Conservation (phyloP, 1,140 invertebrate genomes). For the Sitobion miscanthi region DNA sequence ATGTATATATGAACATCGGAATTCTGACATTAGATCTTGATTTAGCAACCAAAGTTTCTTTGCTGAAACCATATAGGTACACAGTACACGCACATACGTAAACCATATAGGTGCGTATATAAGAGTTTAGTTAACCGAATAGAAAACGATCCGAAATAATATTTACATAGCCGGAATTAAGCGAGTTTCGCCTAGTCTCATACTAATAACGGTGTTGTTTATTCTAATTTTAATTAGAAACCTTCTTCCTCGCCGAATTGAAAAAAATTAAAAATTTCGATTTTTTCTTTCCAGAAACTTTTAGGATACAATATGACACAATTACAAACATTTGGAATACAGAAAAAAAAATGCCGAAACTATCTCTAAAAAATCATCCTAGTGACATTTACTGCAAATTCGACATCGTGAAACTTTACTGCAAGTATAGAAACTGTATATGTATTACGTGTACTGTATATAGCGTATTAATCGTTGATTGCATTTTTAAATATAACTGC, state of each 20-base stretch:
- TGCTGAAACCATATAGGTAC: not conserved
- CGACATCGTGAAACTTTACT: not conserved
- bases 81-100: not conserved
- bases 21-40: slow-evolving; percentile 22
- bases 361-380: not conserved
- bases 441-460: too few relatives aligned
- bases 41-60: slow-evolving; percentile 5
- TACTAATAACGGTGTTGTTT: not conserved
- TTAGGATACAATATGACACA: not conserved
- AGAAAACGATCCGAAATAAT: not conserved
- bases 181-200: not conserved
- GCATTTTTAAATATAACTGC: not conserved
- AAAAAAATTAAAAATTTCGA: not conserved
- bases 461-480: not conserved
- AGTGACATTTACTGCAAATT: not conserved
- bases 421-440: not conserved
- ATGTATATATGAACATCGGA: not conserved
- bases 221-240: not conserved
- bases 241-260: not conserved
- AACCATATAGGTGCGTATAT: not conserved
- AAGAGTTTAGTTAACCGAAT: not conserved
- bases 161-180: not conserved
- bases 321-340: not conserved
- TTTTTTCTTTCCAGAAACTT: not conserved
- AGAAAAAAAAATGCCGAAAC: not conserved